These are phyloP conservation scores for Malurus splendens DNA, from an alignment of 2,797 vertebrate genomes.

Conservation along the genomic window DNA sequence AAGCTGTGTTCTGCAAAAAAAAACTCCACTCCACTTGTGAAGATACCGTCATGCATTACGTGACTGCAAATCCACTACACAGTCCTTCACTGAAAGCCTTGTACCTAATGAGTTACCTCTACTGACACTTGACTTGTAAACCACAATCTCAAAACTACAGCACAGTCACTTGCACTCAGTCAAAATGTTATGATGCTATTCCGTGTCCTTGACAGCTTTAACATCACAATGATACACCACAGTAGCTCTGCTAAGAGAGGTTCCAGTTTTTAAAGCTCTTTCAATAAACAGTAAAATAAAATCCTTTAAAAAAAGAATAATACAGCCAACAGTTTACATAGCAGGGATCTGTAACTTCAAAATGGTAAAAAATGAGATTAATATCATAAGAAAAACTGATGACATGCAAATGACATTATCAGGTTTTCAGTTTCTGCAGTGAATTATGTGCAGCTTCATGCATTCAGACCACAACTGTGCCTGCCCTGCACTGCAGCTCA, in stretches of 20 bases:
- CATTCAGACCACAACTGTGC: neutral
- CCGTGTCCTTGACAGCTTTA: neutral
- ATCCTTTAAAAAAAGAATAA: neutral
- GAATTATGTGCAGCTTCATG: neutral
- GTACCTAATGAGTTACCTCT: neutral
- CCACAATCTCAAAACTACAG: neutral
- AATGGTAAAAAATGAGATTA: neutral
- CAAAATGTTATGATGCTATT: neutral
- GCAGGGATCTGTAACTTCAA: neutral
- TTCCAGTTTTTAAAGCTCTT: neutral
- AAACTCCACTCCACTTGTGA: neutral
- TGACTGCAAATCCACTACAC: neutral
- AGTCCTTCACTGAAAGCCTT: neutral
- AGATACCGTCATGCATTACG: accelerated
- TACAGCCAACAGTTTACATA: neutral
- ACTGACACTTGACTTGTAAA: neutral
- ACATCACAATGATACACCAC: neutral
- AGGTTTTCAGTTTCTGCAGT: neutral
- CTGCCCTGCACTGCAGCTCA: neutral
- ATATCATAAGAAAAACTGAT: neutral
- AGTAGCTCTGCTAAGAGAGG: neutral
- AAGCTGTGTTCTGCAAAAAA: neutral
- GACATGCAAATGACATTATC: neutral
- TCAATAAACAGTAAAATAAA: neutral
- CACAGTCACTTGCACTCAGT: neutral